Base-by-base conservation (phyloP, 2,888 invertebrate species). In the Endomychus coccineus region DNA sequence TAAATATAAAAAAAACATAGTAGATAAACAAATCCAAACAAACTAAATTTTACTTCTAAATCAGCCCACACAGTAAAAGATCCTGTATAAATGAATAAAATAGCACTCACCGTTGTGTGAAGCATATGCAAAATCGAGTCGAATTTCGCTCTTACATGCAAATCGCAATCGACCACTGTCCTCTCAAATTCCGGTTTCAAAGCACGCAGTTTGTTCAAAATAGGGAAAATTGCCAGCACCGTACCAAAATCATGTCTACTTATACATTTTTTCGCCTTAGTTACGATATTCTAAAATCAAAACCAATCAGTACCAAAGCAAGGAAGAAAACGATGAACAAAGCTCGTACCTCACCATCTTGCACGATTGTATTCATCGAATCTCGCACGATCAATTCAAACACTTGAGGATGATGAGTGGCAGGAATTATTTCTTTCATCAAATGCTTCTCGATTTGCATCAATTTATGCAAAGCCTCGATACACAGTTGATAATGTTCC, bases 401-500 rank as follows among this genome's bases (percentile, higher is more conserved):
- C 4, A 92, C 83, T 48, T 83, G 77, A 16, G 85, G 81, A 58
- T 89, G 83, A 49, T 86, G 79, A 24, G 83, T 78, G 43, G 78
- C 67, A 5, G 90, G 87, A 55, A 95, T 81, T 5, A 95, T 83
- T 17, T 85, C 87, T 31, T 81, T 77, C 73, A 94, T 83, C 17
- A 86, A 66, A 30, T 80, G 74, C 45, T 86, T 79, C 65, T 96
- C 95, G 62, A 84, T 83, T 51, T 91, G 84, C 73, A 94, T 86
- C 11, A 95, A 69, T 38, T 86, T 80, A 43, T 86, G 82, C 40
- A 92, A 69, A 1, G 85, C 88, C 17, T 87, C 80, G 3, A 92
- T 79, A 53, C 87, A 75, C 25, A 86, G 76, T 42, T 92, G 67
- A 64, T 87, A 89, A 58, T 83, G 80, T 54, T 88, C 85, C 70